Percentiles rank a stretch among this genome's conserved stretches.
phyloP scores from a whole-genome alignment of 2,888 invertebrate genomes.

The Eilema caniola region DNA sequence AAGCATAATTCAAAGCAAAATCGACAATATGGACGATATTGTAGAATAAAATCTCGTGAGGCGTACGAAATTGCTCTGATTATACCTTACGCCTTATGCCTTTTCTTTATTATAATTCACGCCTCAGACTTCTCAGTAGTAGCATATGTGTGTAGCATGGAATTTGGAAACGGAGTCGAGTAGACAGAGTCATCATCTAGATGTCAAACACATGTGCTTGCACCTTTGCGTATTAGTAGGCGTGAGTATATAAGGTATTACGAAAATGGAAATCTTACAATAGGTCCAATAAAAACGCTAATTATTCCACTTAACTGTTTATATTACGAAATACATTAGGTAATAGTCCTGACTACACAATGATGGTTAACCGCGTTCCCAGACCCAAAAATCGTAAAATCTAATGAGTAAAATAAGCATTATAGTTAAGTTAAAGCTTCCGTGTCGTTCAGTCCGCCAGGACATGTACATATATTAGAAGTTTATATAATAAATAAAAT shows the following conservation, averaged over 20 bases:
- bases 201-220: not conserved
- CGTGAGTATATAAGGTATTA: not conserved
- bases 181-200: not conserved
- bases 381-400: conserved; percentile 3
- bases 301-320: not conserved
- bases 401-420: conserved; percentile 1
- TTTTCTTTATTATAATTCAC: too few relatives aligned
- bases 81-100: too few relatives aligned
- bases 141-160: too few relatives aligned
- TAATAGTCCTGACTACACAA: conserved; percentile 1
- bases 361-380: not conserved
- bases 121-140: not conserved
- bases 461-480: not conserved
- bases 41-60: too few relatives aligned
- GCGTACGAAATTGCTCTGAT: not conserved
- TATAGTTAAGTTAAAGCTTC: not conserved
- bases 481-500: not conserved
- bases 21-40: too few relatives aligned
- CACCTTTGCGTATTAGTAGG: not conserved
- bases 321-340: not conserved
- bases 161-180: not conserved
- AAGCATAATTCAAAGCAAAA: too few relatives aligned
- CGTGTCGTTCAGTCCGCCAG: not conserved
- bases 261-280: conserved; percentile 2
- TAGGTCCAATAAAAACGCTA: conserved; percentile 4